Conservation (phyloP, 2,888 invertebrate genomes). For the Synanthedon myopaeformis region DNA sequence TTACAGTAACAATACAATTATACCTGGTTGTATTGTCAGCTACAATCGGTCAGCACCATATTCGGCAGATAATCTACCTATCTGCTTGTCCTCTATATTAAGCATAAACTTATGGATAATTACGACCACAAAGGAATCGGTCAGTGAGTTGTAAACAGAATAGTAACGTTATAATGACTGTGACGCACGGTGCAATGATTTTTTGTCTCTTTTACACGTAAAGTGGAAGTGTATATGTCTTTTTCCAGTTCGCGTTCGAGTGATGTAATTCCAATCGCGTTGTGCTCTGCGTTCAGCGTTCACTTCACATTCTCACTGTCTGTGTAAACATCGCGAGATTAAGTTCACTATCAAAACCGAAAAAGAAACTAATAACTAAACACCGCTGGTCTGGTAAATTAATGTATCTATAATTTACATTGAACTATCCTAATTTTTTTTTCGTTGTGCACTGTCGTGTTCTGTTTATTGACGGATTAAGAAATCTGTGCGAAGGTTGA, state of each 20-base stretch:
- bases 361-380: too few species aligned
- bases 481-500: constrained; percentile 48
- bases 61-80: constrained; percentile 1
- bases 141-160: constrained; percentile 25
- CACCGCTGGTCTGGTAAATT: too few species aligned
- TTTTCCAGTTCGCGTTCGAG: constrained; percentile 26
- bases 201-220: constrained; percentile 16
- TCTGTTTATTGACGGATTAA: constrained; percentile 14
- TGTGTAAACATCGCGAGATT: constrained; percentile 43
- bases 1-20: too few species aligned
- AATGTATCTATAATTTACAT: too few species aligned
- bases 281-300: constrained; percentile 18
- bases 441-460: constrained; percentile 1
- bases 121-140: too few species aligned
- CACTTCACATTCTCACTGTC: constrained; percentile 38
- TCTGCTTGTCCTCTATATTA: not conserved
- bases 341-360: constrained; percentile 4
- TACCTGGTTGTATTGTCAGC: too few species aligned
- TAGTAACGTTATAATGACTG: constrained; percentile 17
- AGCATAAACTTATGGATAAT: too few species aligned
- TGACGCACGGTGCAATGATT: constrained; percentile 16
- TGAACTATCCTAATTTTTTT: constrained; percentile 1
- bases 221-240: constrained; percentile 6
- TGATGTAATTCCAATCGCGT: constrained; percentile 24
- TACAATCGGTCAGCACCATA: not conserved